Percentiles rank a stretch among this genome's conserved stretches.
Evolutionary conservation across 2,797 vertebrate species (phyloP).

Genomic region (Merluccius polli): DNA sequence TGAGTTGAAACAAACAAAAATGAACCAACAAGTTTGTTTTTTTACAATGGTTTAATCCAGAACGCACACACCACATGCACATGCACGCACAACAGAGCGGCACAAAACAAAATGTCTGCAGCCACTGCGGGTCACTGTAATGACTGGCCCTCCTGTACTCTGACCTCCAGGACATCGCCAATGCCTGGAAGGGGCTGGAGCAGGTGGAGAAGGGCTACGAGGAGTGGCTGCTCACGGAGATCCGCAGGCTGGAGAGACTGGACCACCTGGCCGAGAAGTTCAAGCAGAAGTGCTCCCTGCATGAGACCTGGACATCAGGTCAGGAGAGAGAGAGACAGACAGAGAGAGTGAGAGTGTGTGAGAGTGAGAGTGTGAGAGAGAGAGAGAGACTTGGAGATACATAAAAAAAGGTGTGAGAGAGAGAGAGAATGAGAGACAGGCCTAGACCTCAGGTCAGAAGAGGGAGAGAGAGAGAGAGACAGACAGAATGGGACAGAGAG

Average conservation of each 20-base stretch:
- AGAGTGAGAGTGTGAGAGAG: background rate
- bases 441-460: background rate
- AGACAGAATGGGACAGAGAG: too few relatives aligned
- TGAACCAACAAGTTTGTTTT: too few relatives aligned
- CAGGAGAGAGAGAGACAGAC: background rate
- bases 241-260: conserved; percentile 84
- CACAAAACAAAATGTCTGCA: too few relatives aligned
- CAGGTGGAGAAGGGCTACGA: conserved; percentile 89
- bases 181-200: conserved; percentile 87
- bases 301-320: conserved; percentile 79
- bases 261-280: conserved; percentile 91
- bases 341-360: background rate
- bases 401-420: too few relatives aligned
- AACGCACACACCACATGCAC: too few relatives aligned
- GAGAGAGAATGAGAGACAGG: background rate
- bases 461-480: background rate
- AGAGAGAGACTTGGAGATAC: too few relatives aligned
- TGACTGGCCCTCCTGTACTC: background rate
- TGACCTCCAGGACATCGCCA: conserved; percentile 80
- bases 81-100: too few relatives aligned
- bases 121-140: background rate
- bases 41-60: too few relatives aligned
- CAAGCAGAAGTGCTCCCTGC: conserved; percentile 85
- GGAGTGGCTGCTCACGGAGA: conserved; percentile 89
- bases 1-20: too few relatives aligned